These are phyloP conservation scores for Crotalus tigris DNA, from an alignment of 2,113 vertebrate genomes.

Conservation along the genomic window DNA sequence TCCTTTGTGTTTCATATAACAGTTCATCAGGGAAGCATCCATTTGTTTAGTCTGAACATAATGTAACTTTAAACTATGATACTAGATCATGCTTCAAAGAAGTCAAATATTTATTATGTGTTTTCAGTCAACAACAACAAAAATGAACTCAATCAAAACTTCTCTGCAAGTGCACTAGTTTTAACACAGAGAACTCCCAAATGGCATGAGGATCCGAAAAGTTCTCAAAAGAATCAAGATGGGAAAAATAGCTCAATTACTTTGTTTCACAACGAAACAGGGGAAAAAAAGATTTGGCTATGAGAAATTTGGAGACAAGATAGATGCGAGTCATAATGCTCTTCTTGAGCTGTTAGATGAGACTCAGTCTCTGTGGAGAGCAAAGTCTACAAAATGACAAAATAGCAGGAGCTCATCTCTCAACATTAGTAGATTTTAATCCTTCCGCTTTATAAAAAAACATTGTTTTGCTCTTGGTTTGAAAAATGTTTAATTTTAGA, in stretches of 20 bases:
- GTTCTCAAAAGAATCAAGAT: neutral
- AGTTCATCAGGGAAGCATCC: neutral
- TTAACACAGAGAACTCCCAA: neutral
- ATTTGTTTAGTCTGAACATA: neutral
- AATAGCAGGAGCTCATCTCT: neutral
- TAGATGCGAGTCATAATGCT: neutral
- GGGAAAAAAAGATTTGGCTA: neutral
- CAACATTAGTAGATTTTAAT: neutral
- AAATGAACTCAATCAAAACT: neutral
- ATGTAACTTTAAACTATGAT: neutral
- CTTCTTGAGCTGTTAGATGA: neutral
- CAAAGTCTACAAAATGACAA: neutral
- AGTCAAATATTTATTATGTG: neutral
- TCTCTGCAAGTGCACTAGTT: neutral
- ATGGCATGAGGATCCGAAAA: neutral
- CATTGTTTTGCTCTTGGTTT: conserved; percentile 7
- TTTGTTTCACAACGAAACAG: neutral
- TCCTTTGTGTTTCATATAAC: neutral
- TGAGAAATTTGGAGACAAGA: neutral
- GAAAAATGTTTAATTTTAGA: conserved; percentile 5
- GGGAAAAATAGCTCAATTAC: neutral
- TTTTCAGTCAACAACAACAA: neutral
- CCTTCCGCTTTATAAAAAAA: conserved; percentile 2
- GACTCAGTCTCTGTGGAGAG: neutral
- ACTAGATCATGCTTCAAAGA: neutral